Evolutionary conservation across 2,888 invertebrate genomes (phyloP), one percentile per base, ranked within the genome.

Genomic region (Eledona agricola): DNA sequence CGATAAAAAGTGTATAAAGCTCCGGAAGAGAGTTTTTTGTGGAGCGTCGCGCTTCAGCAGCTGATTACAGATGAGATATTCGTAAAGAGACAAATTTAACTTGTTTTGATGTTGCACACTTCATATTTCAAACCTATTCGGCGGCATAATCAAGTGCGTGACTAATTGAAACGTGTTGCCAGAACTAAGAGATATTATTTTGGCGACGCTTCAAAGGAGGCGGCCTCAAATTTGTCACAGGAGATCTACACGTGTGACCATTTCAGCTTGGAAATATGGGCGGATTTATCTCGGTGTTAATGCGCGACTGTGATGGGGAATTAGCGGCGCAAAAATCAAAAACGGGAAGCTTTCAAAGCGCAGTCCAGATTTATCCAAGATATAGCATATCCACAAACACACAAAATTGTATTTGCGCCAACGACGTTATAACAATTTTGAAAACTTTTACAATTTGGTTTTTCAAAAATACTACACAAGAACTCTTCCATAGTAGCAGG

Each of bases 141-240:
- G 47, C 49, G 55, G 54, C 58, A 57, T 56, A 64, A 66, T 60
- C 64, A 63, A 60, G 59, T 65, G 69, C 68, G 68, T 70, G 67
- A 71, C 70, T 71, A 71, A 71, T 71, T 70, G 66, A 65, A 65
- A 66, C 64, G 64, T 67, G 64, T 64, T 62, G 56, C 53, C 47
- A 49, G 45, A 58, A 46, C 52, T 57, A 57, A 60, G 56, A 49
- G 46, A 51, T 53, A 60, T 35, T 52, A 51, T 57, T 62, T 59
- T 60, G 57, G 56, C 60, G 25, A 59, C 56, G 60, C 65, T 66
- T 70, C 69, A 70, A 70, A 70, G 67, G 17, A 22, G 60, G 57
- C 47, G 60, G 59, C 58, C 53, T 54, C 60, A 61, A 61, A 63
- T 72, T 70, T 71, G 70, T 71, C 69, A 66, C 28, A 38, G 23